Evolutionary conservation across 2,888 invertebrate genomes (phyloP), one percentile per base, ranked within the genome.

Genomic region (Erynnis tages): DNA sequence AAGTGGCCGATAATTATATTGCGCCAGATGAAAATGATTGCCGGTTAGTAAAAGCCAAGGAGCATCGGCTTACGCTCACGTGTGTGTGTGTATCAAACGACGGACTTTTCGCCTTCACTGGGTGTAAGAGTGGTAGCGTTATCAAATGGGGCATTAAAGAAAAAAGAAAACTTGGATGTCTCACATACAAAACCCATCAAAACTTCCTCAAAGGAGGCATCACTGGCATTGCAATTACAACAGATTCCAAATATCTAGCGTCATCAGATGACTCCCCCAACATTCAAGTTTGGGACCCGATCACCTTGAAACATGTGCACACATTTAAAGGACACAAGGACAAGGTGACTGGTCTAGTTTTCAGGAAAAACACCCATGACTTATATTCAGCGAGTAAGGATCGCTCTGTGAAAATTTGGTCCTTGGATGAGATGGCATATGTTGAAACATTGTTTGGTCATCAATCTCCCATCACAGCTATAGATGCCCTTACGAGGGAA

Each of bases 361-460:
- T 99, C 80, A 93, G 97, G 65, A 94, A 92, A 73, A 94, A 94
- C 60, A 94, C 95, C 2, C 96, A 97, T 81, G 94, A 95, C 46
- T 87, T 99, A 54, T 98, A 94, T 73, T 94, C 96, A 0, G 93
- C 93, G 2, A 93, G 94, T 54, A 92, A 92, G 74, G 96, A 96
- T 73, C 91, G 94, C 60, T 93, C 94, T 10, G 94, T 98, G 0
- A 97, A 98, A 91, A 94, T 98, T 53, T 99, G 99, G 99, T 96
- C 96, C 60, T 86, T 98, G 48, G 96, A 97, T 85, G 98, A 99
- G 79, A 96, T 98, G 96, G 94, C 96, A 1, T 98, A 98, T 81
- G 95, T 98, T 6, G 98, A 99, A 87, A 96, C 97, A 46, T 88
- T 98, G 91, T 96, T 96, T 90, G 99, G 99, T 2, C 99, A 99